These are phyloP conservation scores for Leucopternis melanops DNA, from an alignment of 2,113 vertebrate species.

Conservation along the genomic window DNA sequence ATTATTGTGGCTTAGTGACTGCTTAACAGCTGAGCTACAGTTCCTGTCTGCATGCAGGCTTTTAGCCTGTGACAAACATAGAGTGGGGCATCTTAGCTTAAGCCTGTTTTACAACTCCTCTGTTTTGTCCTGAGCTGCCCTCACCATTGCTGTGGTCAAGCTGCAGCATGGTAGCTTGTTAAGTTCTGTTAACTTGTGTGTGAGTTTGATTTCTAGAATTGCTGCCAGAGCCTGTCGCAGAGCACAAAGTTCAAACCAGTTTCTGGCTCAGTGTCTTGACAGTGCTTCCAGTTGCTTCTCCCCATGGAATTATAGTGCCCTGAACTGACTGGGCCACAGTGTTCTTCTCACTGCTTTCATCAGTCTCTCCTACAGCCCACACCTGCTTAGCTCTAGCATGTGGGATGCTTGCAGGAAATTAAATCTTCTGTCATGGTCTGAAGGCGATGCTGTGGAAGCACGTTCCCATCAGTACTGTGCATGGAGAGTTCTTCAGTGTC, in stretches of 20 bases:
- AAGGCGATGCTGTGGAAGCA: neutral
- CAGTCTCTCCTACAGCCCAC: neutral
- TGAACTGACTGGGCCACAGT: neutral
- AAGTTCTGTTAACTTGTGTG: neutral
- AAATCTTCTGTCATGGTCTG: neutral
- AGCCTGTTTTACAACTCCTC: neutral
- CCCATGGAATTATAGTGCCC: neutral
- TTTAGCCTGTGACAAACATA: neutral
- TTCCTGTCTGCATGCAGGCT: neutral
- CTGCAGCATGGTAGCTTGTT: neutral
- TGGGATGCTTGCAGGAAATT: neutral
- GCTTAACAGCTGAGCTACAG: neutral
- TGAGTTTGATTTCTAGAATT: neutral
- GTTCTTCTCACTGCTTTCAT: neutral
- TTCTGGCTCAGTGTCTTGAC: neutral
- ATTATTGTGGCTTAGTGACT: neutral
- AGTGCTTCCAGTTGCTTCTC: neutral
- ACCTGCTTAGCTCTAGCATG: neutral
- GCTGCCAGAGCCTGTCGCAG: neutral
- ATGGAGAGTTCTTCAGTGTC: neutral
- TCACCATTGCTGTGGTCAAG: neutral
- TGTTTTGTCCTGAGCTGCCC: neutral
- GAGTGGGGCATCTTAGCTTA: neutral
- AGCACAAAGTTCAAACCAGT: neutral
- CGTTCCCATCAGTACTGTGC: neutral